Evolutionary conservation across 2,888 invertebrate species (phyloP).

Genomic region (Dilophus febrilis): DNA sequence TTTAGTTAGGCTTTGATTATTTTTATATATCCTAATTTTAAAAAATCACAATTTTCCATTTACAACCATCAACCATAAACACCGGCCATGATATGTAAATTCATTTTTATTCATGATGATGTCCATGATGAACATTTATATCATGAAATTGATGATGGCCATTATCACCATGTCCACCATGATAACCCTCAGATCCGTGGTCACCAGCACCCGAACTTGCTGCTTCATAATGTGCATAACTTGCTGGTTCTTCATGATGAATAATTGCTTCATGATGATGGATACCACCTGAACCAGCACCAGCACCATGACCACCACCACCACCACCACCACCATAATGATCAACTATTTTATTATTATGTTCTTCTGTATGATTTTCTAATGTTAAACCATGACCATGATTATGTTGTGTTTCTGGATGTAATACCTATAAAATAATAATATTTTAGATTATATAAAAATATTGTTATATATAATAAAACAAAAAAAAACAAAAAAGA

Average conservation of each 20-base stretch:
- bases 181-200: not conserved
- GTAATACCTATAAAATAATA: slow-evolving; percentile 25
- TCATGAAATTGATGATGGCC: slow-evolving; percentile 6
- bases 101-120: not conserved
- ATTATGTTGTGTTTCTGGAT: slow-evolving; percentile 40
- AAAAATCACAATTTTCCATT: not conserved
- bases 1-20: too few relatives aligned
- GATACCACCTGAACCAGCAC: slow-evolving; percentile 21
- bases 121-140: slow-evolving; percentile 2
- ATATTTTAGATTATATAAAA: too few relatives aligned
- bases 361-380: slow-evolving; percentile 34
- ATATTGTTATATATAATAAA: too few relatives aligned
- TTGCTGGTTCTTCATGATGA: too few relatives aligned
- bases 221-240: too few relatives aligned
- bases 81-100: not conserved
- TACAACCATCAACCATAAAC: too few relatives aligned
- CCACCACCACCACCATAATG: slow-evolving; percentile 16
- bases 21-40: too few relatives aligned
- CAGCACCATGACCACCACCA: slow-evolving; percentile 20
- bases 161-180: not conserved
- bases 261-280: not conserved
- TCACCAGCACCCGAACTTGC: not conserved
- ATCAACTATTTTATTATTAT: slow-evolving; percentile 5
- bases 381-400: slow-evolving; percentile 41
- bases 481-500: too few relatives aligned